Evolutionary conservation across 2,888 invertebrate genomes (phyloP).

Genomic region (Trimorus sp.): DNA sequence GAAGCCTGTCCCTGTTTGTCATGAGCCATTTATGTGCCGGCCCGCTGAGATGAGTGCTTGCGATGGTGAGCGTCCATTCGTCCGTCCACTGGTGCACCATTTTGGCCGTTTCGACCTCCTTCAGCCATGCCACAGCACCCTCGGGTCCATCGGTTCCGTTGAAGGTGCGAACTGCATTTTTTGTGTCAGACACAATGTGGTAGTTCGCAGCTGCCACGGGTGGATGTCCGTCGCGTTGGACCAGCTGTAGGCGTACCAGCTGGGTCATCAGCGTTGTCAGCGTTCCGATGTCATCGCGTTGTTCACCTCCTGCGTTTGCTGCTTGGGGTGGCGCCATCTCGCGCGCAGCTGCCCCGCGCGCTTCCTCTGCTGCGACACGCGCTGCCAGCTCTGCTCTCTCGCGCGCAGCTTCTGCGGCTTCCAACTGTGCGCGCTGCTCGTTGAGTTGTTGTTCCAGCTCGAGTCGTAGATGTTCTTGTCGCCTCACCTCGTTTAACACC

Average conservation of each 20-base stretch:
- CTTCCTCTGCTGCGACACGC: neutral
- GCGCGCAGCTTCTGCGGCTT: too few species aligned
- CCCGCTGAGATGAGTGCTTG: neutral
- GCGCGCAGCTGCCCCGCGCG: neutral
- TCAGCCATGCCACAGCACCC: neutral
- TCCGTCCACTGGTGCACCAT: neutral
- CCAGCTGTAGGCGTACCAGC: neutral
- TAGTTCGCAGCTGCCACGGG: neutral
- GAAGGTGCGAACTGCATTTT: neutral
- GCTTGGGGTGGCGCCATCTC: neutral
- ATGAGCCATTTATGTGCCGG: slow-evolving; percentile 8
- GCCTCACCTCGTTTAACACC: neutral
- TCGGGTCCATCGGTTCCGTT: neutral
- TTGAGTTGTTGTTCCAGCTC: neutral
- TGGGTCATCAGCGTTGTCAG: neutral
- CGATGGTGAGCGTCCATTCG: neutral
- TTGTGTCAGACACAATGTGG: neutral
- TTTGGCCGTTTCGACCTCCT: neutral
- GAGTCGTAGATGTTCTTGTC: neutral
- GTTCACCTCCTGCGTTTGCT: too few species aligned
- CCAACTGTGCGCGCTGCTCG: neutral
- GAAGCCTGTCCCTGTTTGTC: neutral
- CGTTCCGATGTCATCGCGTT: neutral
- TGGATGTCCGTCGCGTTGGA: neutral
- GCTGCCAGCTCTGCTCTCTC: too few species aligned